Evolutionary conservation across 2,888 invertebrate genomes (phyloP).

Genomic region (Halocaridina rubra): DNA sequence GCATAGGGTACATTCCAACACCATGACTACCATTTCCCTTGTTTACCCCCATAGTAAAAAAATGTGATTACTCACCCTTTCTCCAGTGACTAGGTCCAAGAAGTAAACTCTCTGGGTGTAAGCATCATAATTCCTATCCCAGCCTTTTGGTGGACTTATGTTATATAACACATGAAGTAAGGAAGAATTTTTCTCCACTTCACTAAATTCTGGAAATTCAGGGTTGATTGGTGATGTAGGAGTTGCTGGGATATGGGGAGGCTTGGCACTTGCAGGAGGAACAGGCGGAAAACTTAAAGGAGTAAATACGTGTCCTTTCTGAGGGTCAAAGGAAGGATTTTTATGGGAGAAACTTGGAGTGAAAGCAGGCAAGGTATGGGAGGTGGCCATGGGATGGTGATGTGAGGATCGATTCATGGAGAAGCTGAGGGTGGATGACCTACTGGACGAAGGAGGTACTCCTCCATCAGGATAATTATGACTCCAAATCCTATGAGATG

Average conservation of each 20-base stretch:
- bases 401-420: neutral
- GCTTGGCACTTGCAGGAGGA: constrained; percentile 59
- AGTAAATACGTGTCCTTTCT: neutral
- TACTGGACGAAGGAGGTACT: neutral
- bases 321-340: neutral
- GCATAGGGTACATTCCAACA: too few species aligned
- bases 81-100: constrained; percentile 26
- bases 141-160: constrained; percentile 43
- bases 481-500: constrained; percentile 26
- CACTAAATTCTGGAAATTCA: neutral
- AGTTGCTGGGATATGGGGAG: constrained; percentile 19
- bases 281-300: constrained; percentile 12
- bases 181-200: constrained; percentile 7
- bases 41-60: neutral
- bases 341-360: neutral
- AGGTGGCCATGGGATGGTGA: neutral
- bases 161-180: constrained; percentile 34
- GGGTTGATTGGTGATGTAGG: constrained; percentile 9
- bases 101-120: constrained; percentile 47
- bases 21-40: too few species aligned
- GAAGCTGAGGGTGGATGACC: neutral
- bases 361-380: neutral
- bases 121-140: constrained; percentile 50
- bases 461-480: neutral
- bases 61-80: constrained; percentile 41